phyloP scores from a whole-genome alignment of 2,888 invertebrate species.

The Eilema caniola region DNA sequence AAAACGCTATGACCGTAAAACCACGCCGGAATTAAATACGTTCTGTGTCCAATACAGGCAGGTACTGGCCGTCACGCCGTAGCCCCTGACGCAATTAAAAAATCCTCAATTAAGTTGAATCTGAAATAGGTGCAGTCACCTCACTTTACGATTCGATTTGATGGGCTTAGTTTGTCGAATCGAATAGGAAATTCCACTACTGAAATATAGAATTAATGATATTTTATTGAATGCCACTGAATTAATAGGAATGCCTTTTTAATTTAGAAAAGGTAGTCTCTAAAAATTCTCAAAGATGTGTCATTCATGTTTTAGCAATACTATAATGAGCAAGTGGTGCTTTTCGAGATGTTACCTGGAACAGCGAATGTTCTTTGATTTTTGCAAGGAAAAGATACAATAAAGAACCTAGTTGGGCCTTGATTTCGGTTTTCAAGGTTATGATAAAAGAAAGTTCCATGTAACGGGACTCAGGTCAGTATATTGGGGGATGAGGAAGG shows the following conservation, averaged over 20 bases:
- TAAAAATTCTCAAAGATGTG: background rate
- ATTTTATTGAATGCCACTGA: slow-evolving; percentile 1
- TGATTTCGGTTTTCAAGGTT: too few species aligned
- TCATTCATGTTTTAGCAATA: background rate
- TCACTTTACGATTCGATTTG: slow-evolving; percentile 35
- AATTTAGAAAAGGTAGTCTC: background rate
- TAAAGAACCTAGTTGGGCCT: too few species aligned
- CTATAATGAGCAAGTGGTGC: background rate
- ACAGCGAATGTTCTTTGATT: too few species aligned
- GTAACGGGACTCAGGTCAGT: too few species aligned
- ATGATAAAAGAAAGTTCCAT: too few species aligned
- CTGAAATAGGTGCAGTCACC: slow-evolving; percentile 45
- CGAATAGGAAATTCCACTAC: slow-evolving; percentile 23
- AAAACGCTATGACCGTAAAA: slow-evolving; percentile 80
- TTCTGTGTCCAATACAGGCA: slow-evolving; percentile 56
- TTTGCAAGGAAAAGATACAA: too few species aligned
- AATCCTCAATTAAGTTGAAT: slow-evolving; percentile 46
- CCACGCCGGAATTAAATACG: slow-evolving; percentile 80
- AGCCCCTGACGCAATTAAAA: slow-evolving; percentile 66
- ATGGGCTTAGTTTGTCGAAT: slow-evolving; percentile 32
- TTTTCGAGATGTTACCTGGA: background rate
- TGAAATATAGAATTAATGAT: background rate
- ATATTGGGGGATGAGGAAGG: too few species aligned
- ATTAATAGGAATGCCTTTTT: background rate
- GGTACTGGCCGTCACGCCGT: slow-evolving; percentile 61